phyloP scores from a whole-genome alignment of 2,113 vertebrate species.

The Litocranius walleri region DNA sequence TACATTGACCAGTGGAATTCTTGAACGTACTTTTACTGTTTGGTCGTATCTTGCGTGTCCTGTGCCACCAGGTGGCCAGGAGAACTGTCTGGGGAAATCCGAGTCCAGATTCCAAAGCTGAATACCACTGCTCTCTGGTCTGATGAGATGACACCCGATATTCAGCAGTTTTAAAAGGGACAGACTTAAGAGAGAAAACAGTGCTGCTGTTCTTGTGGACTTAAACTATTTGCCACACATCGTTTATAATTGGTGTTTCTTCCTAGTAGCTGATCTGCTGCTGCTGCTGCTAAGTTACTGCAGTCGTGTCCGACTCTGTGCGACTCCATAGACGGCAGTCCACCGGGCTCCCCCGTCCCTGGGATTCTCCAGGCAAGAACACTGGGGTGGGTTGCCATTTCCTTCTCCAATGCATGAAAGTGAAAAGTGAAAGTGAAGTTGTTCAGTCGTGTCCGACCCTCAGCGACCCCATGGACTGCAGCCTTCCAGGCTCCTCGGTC shows the following conservation, averaged over 20 bases:
- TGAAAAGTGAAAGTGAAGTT: no score
- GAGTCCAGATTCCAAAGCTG: not conserved
- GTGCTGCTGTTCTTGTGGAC: not conserved
- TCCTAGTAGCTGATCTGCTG: not conserved
- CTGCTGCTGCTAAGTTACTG: no score
- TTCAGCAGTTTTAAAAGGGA: not conserved
- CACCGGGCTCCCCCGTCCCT: no score
- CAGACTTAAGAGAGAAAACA: not conserved
- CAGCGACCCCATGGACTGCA: no score
- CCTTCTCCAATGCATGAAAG: no score
- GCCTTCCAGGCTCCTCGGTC: no score
- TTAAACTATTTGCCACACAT: not conserved
- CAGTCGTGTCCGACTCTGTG: no score
- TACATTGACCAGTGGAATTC: not conserved
- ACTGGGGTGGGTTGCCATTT: no score
- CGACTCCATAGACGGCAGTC: rapidly evolving
- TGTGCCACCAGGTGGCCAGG: not conserved
- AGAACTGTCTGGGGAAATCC: not conserved
- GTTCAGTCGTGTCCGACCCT: no score
- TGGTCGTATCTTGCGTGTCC: rapidly evolving
- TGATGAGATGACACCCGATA: not conserved
- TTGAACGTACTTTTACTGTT: not conserved
- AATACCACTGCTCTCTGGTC: not conserved
- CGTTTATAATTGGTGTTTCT: not conserved
- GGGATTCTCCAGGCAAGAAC: no score